phyloP scores from a whole-genome alignment of 92 coral and sea anemone species.

The Epizoanthus fatuus region DNA sequence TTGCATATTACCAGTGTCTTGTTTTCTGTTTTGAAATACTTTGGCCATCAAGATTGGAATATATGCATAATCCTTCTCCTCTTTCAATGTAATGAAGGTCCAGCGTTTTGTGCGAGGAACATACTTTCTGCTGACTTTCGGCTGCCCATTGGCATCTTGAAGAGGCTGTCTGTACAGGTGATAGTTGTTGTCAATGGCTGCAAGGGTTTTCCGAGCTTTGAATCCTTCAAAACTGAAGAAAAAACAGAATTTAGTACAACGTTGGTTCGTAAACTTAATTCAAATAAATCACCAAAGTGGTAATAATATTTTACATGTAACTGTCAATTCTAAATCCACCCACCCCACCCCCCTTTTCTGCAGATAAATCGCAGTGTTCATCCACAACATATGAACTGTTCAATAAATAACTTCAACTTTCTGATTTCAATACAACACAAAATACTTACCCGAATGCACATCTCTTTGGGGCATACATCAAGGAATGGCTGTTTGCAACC shows the following conservation, averaged over 20 bases:
- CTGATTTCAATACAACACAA: not conserved
- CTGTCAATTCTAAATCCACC: not conserved
- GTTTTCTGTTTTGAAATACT: slow-evolving; percentile 24
- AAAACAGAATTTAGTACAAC: not conserved
- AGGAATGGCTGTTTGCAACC: slow-evolving; percentile 17
- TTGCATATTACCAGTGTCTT: slow-evolving; percentile 33
- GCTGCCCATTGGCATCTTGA: not conserved
- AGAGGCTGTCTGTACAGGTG: slow-evolving; percentile 22
- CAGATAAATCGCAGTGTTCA: not conserved
- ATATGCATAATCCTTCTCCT: slow-evolving; percentile 26
- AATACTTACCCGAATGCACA: slow-evolving; percentile 16
- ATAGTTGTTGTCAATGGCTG: slow-evolving; percentile 35
- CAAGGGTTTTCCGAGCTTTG: slow-evolving; percentile 20
- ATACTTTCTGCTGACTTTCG: slow-evolving; percentile 17
- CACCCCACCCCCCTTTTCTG: not conserved
- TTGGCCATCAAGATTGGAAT: slow-evolving; percentile 25
- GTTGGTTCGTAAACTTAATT: not conserved
- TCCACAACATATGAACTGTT: not conserved
- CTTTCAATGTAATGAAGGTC: slow-evolving; percentile 8
- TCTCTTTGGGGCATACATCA: slow-evolving; percentile 37
- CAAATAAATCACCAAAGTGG: not conserved
- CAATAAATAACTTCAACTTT: not conserved
- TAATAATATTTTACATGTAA: not conserved
- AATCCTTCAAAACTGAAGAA: slow-evolving; percentile 10
- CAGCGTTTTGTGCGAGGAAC: slow-evolving; percentile 22